Base-by-base conservation (phyloP, 2,113 vertebrate species). In the Amphiprion percula region DNA sequence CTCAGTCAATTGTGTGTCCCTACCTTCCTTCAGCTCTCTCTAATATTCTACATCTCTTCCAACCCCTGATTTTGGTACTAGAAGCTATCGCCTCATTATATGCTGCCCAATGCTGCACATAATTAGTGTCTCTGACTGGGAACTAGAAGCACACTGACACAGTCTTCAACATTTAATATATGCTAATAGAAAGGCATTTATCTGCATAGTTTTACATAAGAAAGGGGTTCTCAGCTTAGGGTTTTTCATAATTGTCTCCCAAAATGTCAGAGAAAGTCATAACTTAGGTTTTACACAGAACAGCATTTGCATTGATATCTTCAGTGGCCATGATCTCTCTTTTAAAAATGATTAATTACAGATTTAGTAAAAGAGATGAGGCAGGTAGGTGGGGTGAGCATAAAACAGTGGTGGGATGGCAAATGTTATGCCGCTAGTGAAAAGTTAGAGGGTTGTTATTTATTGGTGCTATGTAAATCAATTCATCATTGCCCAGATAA, bases 121-220 rank as follows among this genome's bases (percentile, higher is more conserved):
- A 88, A 89, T 91, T 88, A 85, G 78, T 76, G 74, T 82, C 61
- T 83, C 65, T 64, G 24, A 74, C 33, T 86, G 55, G 28, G 74
- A 72, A 85, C 61, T 65, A 71, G 74, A 33, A 14, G 56, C 72
- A 74, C 73, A 53, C 83, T 84, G 78, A 88, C 83, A 90, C 72
- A 74, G 50, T 84, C 71, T 81, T 66, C 68, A 26, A 59, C 79
- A 84, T 78, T 86, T 91, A 91, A 92, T 90, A 88, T 87, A 92
- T 90, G 88, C 58, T 89, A 88, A 91, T 92, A 88, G 84, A 88
- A 90, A 90, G 60, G 71, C 80, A 86, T 90, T 88, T 80, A 92
- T 90, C 82, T 92, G 90, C 85, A 92, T 92, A 89, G 80, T 86
- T 92, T 90, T 85, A 87, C 86, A 87, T 92, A 90, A 88, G 88